Evolutionary conservation across 2,113 vertebrate genomes (phyloP).

Genomic region (Cettia cetti): DNA sequence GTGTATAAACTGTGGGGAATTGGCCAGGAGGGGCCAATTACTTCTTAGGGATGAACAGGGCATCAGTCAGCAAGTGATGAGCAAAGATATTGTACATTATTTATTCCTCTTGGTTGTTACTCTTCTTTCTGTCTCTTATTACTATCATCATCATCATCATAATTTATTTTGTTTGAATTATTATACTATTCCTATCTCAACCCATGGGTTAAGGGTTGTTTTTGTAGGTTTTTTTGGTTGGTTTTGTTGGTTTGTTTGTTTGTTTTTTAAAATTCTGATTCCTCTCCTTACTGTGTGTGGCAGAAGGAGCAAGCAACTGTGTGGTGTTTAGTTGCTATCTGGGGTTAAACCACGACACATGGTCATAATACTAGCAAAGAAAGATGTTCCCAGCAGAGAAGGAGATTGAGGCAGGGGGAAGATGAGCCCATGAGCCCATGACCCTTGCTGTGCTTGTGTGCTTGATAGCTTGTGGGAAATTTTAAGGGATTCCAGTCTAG

Average conservation of each 20-base stretch:
- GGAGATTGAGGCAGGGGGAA: background rate
- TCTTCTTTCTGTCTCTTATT: background rate
- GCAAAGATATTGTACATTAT: background rate
- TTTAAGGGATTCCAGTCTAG: constrained; percentile 52
- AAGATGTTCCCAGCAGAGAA: background rate
- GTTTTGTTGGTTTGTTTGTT: no score
- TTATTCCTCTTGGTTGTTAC: background rate
- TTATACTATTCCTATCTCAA: background rate
- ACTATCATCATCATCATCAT: background rate
- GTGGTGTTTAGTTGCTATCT: background rate
- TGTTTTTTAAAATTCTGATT: background rate
- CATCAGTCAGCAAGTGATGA: background rate
- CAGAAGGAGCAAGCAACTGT: fast-evolving
- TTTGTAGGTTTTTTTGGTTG: background rate
- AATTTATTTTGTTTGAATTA: background rate
- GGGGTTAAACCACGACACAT: background rate
- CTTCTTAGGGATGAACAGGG: background rate
- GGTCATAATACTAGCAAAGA: background rate
- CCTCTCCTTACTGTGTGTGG: background rate
- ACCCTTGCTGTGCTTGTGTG: background rate
- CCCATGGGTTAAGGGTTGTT: background rate
- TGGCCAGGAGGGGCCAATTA: background rate
- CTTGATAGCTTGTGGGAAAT: background rate
- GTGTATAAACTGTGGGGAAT: background rate
- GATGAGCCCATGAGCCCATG: background rate